phyloP scores from a whole-genome alignment of 2,113 vertebrate species.

The Sylvia atricapilla region DNA sequence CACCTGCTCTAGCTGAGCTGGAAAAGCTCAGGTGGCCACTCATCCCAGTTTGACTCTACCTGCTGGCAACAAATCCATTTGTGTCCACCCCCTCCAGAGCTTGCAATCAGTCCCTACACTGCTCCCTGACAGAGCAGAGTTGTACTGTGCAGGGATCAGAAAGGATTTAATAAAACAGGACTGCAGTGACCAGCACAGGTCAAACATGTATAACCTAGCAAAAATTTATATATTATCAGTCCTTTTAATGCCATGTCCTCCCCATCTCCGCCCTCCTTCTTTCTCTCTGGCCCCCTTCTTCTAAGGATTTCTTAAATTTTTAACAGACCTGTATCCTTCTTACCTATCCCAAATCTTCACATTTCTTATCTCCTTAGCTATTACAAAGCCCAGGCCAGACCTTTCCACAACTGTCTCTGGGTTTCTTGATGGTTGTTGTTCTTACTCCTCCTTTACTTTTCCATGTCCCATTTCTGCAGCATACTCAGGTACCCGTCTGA shows the following conservation, averaged over 20 bases:
- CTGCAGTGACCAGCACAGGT: background rate
- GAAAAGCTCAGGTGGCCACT: background rate
- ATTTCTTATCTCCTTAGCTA: background rate
- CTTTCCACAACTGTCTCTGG: background rate
- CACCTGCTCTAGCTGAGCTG: background rate
- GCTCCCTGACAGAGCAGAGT: background rate
- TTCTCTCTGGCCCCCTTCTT: background rate
- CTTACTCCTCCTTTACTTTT: background rate
- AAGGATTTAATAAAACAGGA: background rate
- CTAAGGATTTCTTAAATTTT: background rate
- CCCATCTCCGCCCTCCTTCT: accelerated
- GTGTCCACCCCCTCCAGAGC: accelerated
- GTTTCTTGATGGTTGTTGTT: background rate
- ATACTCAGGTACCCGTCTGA: background rate
- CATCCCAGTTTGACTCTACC: background rate
- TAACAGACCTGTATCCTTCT: background rate
- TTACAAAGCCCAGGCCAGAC: background rate
- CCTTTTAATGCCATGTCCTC: accelerated
- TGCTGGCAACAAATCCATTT: background rate
- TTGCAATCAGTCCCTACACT: background rate
- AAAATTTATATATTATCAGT: background rate
- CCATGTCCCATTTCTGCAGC: background rate
- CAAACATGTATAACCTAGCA: background rate
- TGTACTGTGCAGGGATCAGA: background rate
- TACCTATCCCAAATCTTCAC: background rate